These are phyloP conservation scores for Dolomedes plantarius DNA, from an alignment of 2,888 invertebrate genomes.

Conservation along the genomic window DNA sequence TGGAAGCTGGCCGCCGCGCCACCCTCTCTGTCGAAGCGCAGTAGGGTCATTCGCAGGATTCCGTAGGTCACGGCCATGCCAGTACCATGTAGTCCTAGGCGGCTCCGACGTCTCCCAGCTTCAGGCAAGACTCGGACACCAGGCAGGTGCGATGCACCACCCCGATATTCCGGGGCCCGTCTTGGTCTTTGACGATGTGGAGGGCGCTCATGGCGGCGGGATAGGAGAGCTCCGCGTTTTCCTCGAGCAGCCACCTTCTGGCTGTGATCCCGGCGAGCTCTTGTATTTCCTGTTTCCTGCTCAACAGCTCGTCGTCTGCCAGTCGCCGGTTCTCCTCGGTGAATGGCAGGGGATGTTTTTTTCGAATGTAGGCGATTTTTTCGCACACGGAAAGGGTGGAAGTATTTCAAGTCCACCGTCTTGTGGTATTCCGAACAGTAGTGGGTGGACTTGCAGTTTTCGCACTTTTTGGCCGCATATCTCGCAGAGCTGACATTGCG, in stretches of 20 bases:
- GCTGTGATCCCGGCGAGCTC: constrained; percentile 23
- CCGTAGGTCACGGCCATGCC: constrained; percentile 46
- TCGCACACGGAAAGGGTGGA: constrained; percentile 37
- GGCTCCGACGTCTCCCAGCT: constrained; percentile 10
- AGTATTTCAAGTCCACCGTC: constrained; percentile 19
- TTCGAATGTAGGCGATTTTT: constrained; percentile 12
- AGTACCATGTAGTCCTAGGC: constrained; percentile 44
- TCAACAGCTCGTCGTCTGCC: background rate
- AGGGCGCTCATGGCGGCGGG: constrained; percentile 40
- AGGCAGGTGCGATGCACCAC: constrained; percentile 38
- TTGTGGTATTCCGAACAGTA: constrained; percentile 46
- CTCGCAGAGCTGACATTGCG: constrained; percentile 18
- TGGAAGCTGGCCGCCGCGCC: constrained; percentile 52
- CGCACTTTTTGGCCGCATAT: constrained; percentile 53
- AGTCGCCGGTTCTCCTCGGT: constrained; percentile 29
- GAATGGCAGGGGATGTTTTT: constrained; percentile 32
- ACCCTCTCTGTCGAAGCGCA: constrained; percentile 24
- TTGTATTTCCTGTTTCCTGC: constrained; percentile 20
- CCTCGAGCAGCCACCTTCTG: constrained; percentile 39
- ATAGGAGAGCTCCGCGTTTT: constrained; percentile 27
- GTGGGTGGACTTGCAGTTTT: constrained; percentile 36
- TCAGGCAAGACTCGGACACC: constrained; percentile 37
- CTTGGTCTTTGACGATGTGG: constrained; percentile 38
- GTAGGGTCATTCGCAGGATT: constrained; percentile 23
- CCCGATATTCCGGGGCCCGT: background rate